Percentiles rank a stretch among this genome's conserved stretches.
These are phyloP conservation scores for Pammene fasciana DNA, from an alignment of 2,888 invertebrate genomes.

Conservation along the genomic window DNA sequence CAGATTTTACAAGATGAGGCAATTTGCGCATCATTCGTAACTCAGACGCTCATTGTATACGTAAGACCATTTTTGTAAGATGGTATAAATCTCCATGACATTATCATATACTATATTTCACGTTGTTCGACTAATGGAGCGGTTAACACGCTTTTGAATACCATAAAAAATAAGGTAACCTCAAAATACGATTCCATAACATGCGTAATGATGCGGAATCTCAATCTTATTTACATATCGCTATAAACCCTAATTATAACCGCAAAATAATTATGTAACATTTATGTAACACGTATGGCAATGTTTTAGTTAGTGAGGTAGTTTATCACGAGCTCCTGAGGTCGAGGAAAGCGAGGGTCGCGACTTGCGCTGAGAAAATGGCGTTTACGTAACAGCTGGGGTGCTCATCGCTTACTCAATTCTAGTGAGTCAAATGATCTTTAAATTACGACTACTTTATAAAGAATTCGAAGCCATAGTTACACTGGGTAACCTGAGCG, in stretches of 20 bases:
- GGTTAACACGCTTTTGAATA: conserved; percentile 15
- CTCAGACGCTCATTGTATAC: conserved; percentile 2
- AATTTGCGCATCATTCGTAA: conserved; percentile 14
- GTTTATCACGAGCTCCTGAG: conserved; percentile 52
- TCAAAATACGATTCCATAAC: conserved; percentile 20
- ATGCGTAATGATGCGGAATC: conserved; percentile 32
- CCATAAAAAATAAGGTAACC: conserved; percentile 32
- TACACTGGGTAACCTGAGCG: neutral
- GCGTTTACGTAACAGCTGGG: conserved; percentile 49
- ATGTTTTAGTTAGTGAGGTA: conserved; percentile 41
- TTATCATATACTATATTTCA: conserved; percentile 5
- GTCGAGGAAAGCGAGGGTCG: conserved; percentile 63
- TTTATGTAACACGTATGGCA: conserved; percentile 40
- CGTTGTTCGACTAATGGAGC: conserved; percentile 16
- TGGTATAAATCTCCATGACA: conserved; percentile 12
- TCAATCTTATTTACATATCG: conserved; percentile 28
- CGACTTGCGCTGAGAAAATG: conserved; percentile 54
- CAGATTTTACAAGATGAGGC: conserved; percentile 20
- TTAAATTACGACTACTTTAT: neutral
- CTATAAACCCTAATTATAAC: conserved; percentile 36
- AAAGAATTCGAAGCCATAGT: neutral
- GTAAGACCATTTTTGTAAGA: neutral
- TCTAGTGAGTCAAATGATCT: neutral
- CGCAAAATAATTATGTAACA: conserved; percentile 37
- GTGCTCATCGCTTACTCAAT: neutral